Conservation (phyloP, 2,888 invertebrate genomes). For the Neoscelio sp. region DNA sequence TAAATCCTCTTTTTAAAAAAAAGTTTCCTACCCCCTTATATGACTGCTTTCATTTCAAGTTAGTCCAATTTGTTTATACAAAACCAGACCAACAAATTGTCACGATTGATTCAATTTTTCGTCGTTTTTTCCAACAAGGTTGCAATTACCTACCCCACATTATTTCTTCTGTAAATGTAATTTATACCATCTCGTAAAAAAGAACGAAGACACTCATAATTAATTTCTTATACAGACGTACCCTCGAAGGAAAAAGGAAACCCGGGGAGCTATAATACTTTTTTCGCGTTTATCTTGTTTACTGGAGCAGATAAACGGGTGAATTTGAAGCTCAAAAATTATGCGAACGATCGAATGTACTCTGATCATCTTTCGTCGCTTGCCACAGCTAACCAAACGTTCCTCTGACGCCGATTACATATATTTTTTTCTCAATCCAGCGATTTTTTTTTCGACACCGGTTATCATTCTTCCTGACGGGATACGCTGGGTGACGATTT, state of each 20-base stretch:
- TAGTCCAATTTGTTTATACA: constrained; percentile 17
- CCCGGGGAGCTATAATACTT: neutral
- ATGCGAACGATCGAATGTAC: neutral
- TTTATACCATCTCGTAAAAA: constrained; percentile 16
- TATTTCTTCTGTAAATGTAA: constrained; percentile 21
- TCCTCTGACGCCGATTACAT: constrained; percentile 24
- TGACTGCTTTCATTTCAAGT: neutral
- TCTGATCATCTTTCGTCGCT: neutral
- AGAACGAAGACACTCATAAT: constrained; percentile 20
- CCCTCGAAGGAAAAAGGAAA: constrained; percentile 1
- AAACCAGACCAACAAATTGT: constrained; percentile 18
- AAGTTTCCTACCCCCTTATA: too few relatives aligned
- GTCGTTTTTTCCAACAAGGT: neutral
- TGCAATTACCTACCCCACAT: constrained; percentile 21
- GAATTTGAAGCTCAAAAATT: constrained; percentile 8
- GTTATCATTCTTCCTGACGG: constrained; percentile 24
- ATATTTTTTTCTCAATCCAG: neutral
- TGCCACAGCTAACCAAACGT: constrained; percentile 23
- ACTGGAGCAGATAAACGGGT: too few relatives aligned
- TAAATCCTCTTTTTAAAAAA: too few relatives aligned
- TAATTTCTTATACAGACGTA: constrained; percentile 24
- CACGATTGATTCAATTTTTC: constrained; percentile 8
- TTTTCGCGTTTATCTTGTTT: constrained; percentile 15
- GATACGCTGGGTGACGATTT: constrained; percentile 41
- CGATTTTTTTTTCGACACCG: constrained; percentile 8